A percentile compares a stretch with the other conserved stretches of the same genome.
phyloP scores from a whole-genome alignment of 1,140 invertebrate genomes.

The Bemisia tabaci region DNA sequence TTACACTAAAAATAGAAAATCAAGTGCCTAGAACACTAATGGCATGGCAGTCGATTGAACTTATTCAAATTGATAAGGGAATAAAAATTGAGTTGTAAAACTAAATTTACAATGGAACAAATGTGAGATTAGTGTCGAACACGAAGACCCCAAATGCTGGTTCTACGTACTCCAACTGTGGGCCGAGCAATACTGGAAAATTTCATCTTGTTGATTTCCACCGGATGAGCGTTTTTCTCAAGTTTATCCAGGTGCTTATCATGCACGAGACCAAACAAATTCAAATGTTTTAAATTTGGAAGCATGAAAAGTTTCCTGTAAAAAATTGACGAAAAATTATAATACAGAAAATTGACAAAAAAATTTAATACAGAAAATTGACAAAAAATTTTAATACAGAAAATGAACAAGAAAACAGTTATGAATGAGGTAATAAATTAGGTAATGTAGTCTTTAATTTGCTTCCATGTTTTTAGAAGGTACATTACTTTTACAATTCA shows the following conservation, averaged over 20 bases:
- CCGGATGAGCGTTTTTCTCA: constrained; percentile 35
- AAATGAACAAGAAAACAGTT: neutral
- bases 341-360: constrained; percentile 4
- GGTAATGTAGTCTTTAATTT: neutral
- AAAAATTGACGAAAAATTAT: constrained; percentile 8
- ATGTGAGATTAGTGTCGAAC: constrained; percentile 50
- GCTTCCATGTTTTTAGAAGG: neutral
- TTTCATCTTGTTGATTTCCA: constrained; percentile 50
- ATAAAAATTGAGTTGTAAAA: no score
- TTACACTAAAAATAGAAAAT: no score
- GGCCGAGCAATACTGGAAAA: constrained; percentile 74
- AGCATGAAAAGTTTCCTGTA: constrained; percentile 39
- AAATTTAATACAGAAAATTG: neutral
- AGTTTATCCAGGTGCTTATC: constrained; percentile 41
- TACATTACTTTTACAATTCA: no score
- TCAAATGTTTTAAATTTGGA: constrained; percentile 47
- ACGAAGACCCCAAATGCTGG: constrained; percentile 74
- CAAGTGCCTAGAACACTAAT: no score
- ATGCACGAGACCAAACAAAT: constrained; percentile 60
- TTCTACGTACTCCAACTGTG: constrained; percentile 67
- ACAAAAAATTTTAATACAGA: neutral
- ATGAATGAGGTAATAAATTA: neutral
- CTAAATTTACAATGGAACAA: no score
- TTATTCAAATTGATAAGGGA: no score
- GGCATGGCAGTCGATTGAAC: no score